Evolutionary conservation across 2,888 invertebrate genomes (phyloP), one percentile per base, ranked within the genome.

Genomic region (Eristalis pertinax): DNA sequence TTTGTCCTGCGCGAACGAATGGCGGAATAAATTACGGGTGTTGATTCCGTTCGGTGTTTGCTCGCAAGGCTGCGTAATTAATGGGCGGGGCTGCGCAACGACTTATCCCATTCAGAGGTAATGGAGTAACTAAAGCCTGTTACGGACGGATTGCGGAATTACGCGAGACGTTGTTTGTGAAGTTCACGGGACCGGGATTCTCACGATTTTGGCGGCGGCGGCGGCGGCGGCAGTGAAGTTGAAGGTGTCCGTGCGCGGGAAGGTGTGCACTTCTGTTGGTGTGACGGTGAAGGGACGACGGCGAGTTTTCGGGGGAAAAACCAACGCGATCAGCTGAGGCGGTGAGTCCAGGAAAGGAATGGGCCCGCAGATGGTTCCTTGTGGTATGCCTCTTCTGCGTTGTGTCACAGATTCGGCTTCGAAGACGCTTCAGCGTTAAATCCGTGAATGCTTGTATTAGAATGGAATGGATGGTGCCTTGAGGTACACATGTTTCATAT

Each of bases 51-150:
- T 43, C 58, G 68, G 56, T 73, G 77, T 73, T 77, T 78, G 69
- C 73, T 69, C 73, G 76, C 76, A 84, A 75, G 63, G 56, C 62
- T 83, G 74, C 69, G 74, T 78, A 78, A 80, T 83, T 82, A 86
- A 86, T 86, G 70, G 82, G 86, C 86, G 86, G 84, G 79, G 43
- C 75, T 70, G 83, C 75, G 72, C 74, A 63, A 82, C 78, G 78
- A 83, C 83, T 83, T 79, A 83, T 79, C 26, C 26, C 79, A 74
- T 62, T 75, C 70, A 79, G 79, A 78, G 83, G 86, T 65, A 83
- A 41, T 74, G 64, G 65, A 77, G 64, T 77, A 69, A 86, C 82
- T 86, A 65, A 82, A 74, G 82, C 19, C 72, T 29, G 72, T 65
- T 74, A 75, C 50, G 62, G 38, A 73, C 26, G 68, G 22, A 70